Conservation (phyloP, 2,888 invertebrate genomes). For the Hipparchia sbordonii region DNA sequence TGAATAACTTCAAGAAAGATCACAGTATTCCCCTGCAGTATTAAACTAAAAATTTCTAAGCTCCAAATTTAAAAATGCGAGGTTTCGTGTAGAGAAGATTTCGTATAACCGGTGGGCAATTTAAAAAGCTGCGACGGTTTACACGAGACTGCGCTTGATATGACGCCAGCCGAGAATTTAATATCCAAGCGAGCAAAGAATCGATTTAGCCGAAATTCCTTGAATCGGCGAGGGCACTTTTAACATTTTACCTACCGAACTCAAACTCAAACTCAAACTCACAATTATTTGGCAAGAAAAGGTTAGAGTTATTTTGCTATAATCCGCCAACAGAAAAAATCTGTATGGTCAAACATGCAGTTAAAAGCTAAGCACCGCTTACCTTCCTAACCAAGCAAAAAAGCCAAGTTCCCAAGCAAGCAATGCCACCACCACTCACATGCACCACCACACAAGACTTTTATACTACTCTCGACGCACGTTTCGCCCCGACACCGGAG, state of each 20-base stretch:
- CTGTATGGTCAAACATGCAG: no score
- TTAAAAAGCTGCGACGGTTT: constrained; percentile 34
- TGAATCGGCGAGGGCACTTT: constrained; percentile 4
- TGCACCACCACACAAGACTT: no score
- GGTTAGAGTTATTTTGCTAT: no score
- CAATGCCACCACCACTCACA: no score
- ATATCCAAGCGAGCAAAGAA: constrained; percentile 46
- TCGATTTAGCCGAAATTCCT: constrained; percentile 42
- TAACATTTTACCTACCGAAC: not conserved
- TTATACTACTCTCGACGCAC: no score
- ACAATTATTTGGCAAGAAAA: no score
- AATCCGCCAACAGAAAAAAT: no score
- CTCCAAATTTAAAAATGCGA: constrained; percentile 29
- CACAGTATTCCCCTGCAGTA: constrained; percentile 22
- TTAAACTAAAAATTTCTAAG: constrained; percentile 29
- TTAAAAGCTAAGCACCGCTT: no score
- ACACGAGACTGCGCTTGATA: constrained; percentile 44
- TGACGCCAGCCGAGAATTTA: constrained; percentile 50
- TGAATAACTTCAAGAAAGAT: constrained; percentile 15
- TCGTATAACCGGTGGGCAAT: constrained; percentile 35
- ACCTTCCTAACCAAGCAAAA: no score
- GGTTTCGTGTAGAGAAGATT: constrained; percentile 29
- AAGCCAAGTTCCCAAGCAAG: no score
- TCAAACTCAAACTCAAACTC: no score
- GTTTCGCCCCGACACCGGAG: no score